These are phyloP conservation scores for Cercocebus atys DNA, from an alignment of 2,113 vertebrate genomes.

Conservation along the genomic window DNA sequence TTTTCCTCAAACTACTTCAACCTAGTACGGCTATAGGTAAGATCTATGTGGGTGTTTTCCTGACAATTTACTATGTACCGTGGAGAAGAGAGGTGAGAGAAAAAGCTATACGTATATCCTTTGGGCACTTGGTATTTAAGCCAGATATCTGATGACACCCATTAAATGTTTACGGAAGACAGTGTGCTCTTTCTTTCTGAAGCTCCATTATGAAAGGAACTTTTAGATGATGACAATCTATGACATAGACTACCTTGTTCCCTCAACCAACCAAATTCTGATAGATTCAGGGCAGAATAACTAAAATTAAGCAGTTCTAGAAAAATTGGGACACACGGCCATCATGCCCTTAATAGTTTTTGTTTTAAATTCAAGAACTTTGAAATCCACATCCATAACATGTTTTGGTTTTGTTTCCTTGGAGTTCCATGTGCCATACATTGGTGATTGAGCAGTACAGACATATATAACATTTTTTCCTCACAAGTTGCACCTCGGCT, in stretches of 20 bases:
- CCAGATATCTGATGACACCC: neutral
- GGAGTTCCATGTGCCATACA: neutral
- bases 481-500: neutral
- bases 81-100: neutral
- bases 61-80: neutral
- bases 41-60: neutral
- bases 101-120: neutral
- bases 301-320: neutral
- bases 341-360: neutral
- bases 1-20: neutral
- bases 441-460: neutral
- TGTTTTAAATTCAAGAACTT: neutral
- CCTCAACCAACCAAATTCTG: neutral
- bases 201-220: neutral
- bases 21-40: neutral
- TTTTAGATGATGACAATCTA: neutral
- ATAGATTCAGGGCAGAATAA: neutral
- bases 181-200: neutral
- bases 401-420: neutral
- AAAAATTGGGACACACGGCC: neutral
- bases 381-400: neutral
- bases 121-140: neutral
- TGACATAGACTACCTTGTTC: neutral
- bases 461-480: neutral
- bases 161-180: neutral